These are phyloP conservation scores for Pseudoips prasinana DNA, from an alignment of 2,888 invertebrate genomes.

Conservation along the genomic window DNA sequence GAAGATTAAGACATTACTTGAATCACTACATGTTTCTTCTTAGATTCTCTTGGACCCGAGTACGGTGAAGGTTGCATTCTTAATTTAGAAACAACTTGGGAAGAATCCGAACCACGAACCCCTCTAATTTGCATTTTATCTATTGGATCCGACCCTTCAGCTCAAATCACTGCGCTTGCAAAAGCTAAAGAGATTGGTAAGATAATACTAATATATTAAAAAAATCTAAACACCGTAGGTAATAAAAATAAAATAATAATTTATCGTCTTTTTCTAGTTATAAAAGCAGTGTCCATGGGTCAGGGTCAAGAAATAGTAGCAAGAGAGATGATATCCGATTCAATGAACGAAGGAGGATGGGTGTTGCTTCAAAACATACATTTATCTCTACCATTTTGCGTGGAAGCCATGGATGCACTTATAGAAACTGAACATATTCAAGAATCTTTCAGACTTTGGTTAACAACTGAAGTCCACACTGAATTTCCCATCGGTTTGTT, in stretches of 20 bases:
- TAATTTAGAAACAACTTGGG: constrained; percentile 94
- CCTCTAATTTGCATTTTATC: constrained; percentile 96
- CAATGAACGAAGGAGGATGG: constrained; percentile 93
- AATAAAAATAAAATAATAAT: neutral
- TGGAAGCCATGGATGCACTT: constrained; percentile 94
- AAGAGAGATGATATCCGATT: constrained; percentile 89
- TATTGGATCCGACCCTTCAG: constrained; percentile 98
- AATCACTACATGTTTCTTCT: too few species aligned
- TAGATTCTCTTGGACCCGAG: constrained; percentile 91
- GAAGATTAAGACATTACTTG: too few species aligned
- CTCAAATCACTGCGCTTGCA: constrained; percentile 93
- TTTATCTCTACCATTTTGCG: constrained; percentile 95
- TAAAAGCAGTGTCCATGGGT: constrained; percentile 97
- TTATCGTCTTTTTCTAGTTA: constrained; percentile 66
- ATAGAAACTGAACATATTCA: constrained; percentile 92
- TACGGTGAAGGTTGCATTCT: constrained; percentile 96
- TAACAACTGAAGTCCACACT: constrained; percentile 96
- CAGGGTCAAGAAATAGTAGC: constrained; percentile 97
- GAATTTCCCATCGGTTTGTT: constrained; percentile 94
- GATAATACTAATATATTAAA: constrained; percentile 27
- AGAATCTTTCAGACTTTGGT: constrained; percentile 93
- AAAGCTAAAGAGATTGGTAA: constrained; percentile 93
- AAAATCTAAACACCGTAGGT: neutral
- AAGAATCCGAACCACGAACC: constrained; percentile 92
- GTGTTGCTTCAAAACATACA: constrained; percentile 97